Evolutionary conservation across 1,140 invertebrate genomes (phyloP), one percentile per base, ranked within the genome.

Genomic region (Atta cephalotes): DNA sequence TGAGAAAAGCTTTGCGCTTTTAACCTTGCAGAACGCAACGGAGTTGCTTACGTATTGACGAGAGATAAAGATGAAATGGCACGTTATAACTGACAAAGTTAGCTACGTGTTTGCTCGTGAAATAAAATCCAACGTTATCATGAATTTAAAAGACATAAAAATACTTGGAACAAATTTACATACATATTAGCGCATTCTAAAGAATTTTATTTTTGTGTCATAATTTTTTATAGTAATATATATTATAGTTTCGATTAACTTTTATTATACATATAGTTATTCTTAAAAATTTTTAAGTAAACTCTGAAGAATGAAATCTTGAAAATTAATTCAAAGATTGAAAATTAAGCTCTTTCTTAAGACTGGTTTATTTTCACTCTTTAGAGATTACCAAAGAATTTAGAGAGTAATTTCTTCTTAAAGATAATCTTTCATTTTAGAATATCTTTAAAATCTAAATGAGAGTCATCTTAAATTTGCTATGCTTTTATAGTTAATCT

Each of bases 61-160:
- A 70, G 21, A 70, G 39, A 70, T 70, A 51, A 51, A 70, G 65
- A 68, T 18, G n/a, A 39, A 68, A 68, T 21, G n/a, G 45, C 25
- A 63, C 31, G 39, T 25, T 39, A 18, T 45, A 63, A 62, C 21
- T 16, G 35, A 21, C 71, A 53, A 56, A 53, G 18, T 56, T 74
- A 56, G 25, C 21, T 6, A 28, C 49, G 51, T 14, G 56, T 72
- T 53, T 5, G 25, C 51, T 53, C 49, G 6, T 74, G 56, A 72
- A 35, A 35, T 35, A 6, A 35, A 72, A 72, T 21, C 14, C 7
- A 72, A 72, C 21, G 39, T 25, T 10, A 51, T 31, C 28, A 7
- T 16, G 62, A 14, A 18, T 72, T 25, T 10, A 21, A 68, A 68
- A 35, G 18, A 66, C 31, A 66, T 66, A 39, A 31, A 66, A 35